These are phyloP conservation scores for Hystrix cristata DNA, from an alignment of 2,113 vertebrate genomes.

Conservation along the genomic window DNA sequence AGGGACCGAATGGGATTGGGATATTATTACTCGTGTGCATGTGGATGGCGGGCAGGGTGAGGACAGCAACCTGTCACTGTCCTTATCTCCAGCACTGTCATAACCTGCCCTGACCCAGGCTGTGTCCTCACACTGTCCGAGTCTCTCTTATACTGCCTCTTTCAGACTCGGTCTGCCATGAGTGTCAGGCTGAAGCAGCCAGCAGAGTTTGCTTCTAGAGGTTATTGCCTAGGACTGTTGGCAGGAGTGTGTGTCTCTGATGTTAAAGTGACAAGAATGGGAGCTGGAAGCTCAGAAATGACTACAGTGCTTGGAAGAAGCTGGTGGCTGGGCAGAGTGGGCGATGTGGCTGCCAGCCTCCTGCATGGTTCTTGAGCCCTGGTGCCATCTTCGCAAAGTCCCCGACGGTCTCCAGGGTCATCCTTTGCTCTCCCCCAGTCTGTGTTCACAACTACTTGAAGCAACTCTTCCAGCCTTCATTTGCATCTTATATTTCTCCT, in stretches of 20 bases:
- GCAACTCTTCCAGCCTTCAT: not conserved
- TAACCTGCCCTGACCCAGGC: not conserved
- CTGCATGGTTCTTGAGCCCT: fast-evolving
- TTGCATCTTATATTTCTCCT: not conserved
- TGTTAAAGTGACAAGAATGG: not conserved
- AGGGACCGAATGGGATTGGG: not conserved
- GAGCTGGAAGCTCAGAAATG: not conserved
- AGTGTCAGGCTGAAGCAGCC: not conserved
- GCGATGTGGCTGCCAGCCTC: not conserved
- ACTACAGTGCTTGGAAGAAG: not conserved
- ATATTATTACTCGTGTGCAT: not conserved
- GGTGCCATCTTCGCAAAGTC: not conserved
- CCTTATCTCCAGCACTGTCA: not conserved
- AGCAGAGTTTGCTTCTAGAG: not conserved
- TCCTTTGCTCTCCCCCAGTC: not conserved
- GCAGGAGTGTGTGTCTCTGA: not conserved
- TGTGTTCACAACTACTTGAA: not conserved
- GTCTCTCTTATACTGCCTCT: not conserved
- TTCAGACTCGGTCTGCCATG: not conserved
- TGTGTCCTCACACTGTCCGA: not conserved
- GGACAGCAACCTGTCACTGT: not conserved
- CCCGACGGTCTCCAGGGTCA: fast-evolving
- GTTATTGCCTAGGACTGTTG: not conserved
- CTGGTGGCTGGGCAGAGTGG: not conserved
- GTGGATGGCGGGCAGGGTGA: not conserved